A percentile compares a stretch with the other conserved stretches of the same genome.
Evolutionary conservation across 2,113 vertebrate genomes (phyloP).

Genomic region (Protomyctophum bolini): DNA sequence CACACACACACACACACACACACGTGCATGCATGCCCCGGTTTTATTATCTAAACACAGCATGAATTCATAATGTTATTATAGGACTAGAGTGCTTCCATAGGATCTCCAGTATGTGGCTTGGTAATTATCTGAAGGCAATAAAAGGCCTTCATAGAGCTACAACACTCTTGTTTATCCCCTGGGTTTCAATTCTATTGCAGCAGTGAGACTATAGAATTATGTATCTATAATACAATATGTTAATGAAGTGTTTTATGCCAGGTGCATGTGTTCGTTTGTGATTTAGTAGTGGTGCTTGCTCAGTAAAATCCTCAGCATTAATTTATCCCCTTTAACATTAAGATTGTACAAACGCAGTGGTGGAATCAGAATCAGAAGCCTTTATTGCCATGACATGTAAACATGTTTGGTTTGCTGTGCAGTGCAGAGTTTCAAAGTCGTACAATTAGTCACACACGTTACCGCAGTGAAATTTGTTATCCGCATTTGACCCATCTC

Average conservation of each 20-base stretch:
- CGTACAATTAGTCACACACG: too few species aligned
- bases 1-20: background rate
- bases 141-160: constrained; percentile 30
- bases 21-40: background rate
- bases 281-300: background rate
- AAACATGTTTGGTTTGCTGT: too few species aligned
- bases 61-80: constrained; percentile 29
- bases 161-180: constrained; percentile 45
- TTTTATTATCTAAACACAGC: constrained; percentile 20
- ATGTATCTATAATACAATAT: constrained; percentile 32
- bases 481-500: too few species aligned
- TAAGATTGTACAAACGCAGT: too few species aligned
- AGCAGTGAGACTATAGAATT: constrained; percentile 23
- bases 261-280: background rate
- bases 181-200: constrained; percentile 6
- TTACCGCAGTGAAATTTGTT: too few species aligned
- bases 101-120: constrained; percentile 17
- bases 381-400: too few species aligned
- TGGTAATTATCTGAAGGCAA: constrained; percentile 48
- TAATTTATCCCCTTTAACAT: too few species aligned
- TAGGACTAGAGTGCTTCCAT: constrained; percentile 11
- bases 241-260: constrained; percentile 22
- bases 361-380: too few species aligned
- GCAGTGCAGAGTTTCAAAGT: too few species aligned
- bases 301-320: too few species aligned